Evolutionary conservation across 53 echinoderm and acorn worm genomes (phyloP), one percentile per base, ranked within the genome.

Genomic region (Apostichopus leukothele): DNA sequence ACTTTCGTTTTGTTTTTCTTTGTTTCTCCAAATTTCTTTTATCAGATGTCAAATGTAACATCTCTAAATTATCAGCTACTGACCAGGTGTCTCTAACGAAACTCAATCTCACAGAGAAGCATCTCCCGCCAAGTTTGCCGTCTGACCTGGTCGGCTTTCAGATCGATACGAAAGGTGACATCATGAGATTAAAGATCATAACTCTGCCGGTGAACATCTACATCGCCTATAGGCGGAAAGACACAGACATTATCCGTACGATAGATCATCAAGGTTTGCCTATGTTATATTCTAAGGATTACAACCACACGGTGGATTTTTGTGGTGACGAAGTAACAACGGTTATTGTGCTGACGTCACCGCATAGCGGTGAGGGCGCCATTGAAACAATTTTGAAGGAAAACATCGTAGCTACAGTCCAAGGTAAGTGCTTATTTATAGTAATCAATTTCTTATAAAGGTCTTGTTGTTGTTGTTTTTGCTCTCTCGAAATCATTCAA

Each of bases 221-320:
- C 59, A 13, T 81, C 18, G 81, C 81, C 12, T 81, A 81, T 57
- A 81, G 59, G 81, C n/a, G 23, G 3, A 53, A 81, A 55, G 81
- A 81, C 11, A 21, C 14, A 6, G 81, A 23, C 53, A 19, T 19
- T 16, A 55, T 81, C 23, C 81, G 59, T 22, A 81, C 59, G 54
- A 59, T 81, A 11, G 9, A 54, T 5, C 81, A 59, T 10, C 21
- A 81, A 20, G 53, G 59, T 16, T 21, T 53, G 21, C 81, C 81
- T 21, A 3, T 81, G 52, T n/a, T 59, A 25, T 81, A 81, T 20
- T 18, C n/a, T 7, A 12, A 81, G 59, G 57, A 23, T 5, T 1
- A 81, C 21, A 81, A 81, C 22, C 59, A 54, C 59, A 54, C 81
- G 0, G 55, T 59, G 7, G 55, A 81, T 12, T 81, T 81, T 51